Base-by-base conservation (phyloP, 2,888 invertebrate species). In the Polyploca ridens region DNA sequence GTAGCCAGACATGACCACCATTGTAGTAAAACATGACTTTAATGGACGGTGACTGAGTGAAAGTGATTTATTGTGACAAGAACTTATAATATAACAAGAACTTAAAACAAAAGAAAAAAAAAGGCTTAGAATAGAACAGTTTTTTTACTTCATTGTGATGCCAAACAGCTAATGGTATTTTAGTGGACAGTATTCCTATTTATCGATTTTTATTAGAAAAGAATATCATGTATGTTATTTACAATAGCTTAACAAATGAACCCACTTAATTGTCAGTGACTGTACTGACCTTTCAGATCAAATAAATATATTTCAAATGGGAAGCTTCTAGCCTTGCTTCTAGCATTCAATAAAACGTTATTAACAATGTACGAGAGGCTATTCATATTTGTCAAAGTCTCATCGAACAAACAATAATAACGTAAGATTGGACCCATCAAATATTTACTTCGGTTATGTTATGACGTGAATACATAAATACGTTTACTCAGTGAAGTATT, bases 401-500 rank as follows among this genome's bases (percentile, higher is more conserved):
- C 70, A 66, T 71, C 67, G 66, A 64, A 71, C 72, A 76, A 80
- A 82, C 82, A 82, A 81, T 81, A 79, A 78, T 71, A 73, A 62
- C 67, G 75, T 75, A 82, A 78, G 78, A 78, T 70, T 67, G 63
- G 70, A 67, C 65, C 68, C 70, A 80, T 78, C 73, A 77, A 79
- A 79, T 79, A 82, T 81, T 82, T 75, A 80, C 74, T 74, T 69
- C 71, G 71, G 74, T 79, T 83, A 79, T 79, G 81, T 79, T 83
- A 79, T 79, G 81, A 77, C 69, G 76, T 71, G 81, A 84, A 83
- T 85, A 78, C 70, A 69, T 79, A 85, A 54, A 81, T 83, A 79
- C 76, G 76, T 83, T 79, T 79, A 79, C 77, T 71, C 76, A 74
- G 82, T 87, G 78, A 85, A 86, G 86, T 84, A 85, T 87, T 86